Base-by-base conservation (phyloP, 2,888 invertebrate species). In the Monochamus alternatus region DNA sequence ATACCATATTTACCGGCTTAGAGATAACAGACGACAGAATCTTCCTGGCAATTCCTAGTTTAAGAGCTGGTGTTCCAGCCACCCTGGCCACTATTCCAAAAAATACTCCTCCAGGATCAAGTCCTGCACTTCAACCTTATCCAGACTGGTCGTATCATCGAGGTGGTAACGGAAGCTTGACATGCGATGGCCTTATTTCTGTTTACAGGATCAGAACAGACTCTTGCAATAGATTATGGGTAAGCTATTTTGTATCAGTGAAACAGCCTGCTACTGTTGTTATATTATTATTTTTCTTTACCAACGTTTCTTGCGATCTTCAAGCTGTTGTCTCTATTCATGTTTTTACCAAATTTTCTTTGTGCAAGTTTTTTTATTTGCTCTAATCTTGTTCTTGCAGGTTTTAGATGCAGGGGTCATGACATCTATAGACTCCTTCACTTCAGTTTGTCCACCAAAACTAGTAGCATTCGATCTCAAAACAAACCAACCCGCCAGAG, bases 181-280 rank as follows among this genome's bases (percentile, higher is more conserved):
- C 93, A 86, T 96, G 96, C 87, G 93, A 94, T 14, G 93, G 94
- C 0, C 87, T 96, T 32, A 92, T 95, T 70, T 96, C 96, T 0
- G 95, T 95, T 60, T 96, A 96, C 89, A 91, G 96, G 30, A 87
- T 94, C 52, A 92, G 94, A 14, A 90, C 93, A 43, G 96, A 96
- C 87, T 92, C 93, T 12, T 96, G 96, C 89, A 94, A 95, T 87
- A 91, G 96, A 30, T 90, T 96, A 3, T 96, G 96, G 96, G 89
- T 88, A 80, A 83, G 81, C 31, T 3, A 52, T n/a, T 52, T 52
- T 52, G 52, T 52, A n/a, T n/a, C n/a, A n/a, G n/a, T n/a, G n/a
- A n/a, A 3, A 52, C 7, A 3, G 3, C 52, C 52, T 5, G 52
- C 52, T 5, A 8, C 7, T n/a, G n/a, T 14, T 12, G 52, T n/a